phyloP scores from a whole-genome alignment of 1,140 invertebrate genomes.

The Helicorthomorpha holstii region DNA sequence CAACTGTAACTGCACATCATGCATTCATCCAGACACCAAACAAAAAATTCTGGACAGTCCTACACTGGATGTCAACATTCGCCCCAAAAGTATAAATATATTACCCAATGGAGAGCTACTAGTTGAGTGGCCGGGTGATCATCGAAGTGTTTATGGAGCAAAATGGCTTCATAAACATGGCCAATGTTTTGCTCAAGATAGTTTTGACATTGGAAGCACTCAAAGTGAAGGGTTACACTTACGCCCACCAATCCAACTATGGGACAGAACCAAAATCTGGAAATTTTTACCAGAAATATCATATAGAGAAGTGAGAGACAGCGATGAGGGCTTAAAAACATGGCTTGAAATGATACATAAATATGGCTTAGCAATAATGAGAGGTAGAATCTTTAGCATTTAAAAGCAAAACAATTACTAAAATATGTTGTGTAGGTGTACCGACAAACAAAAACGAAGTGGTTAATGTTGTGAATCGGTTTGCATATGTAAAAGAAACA shows the following conservation, averaged over 20 bases:
- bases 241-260: conserved; percentile 17
- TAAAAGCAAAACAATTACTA: not conserved
- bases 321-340: conserved; percentile 18
- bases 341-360: conserved; percentile 25
- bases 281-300: conserved; percentile 21
- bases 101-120: conserved; percentile 17
- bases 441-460: conserved; percentile 15
- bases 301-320: conserved; percentile 22
- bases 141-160: conserved; percentile 5
- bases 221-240: conserved; percentile 9
- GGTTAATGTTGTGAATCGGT: conserved; percentile 21
- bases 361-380: conserved; percentile 22
- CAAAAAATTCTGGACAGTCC: conserved; percentile 24
- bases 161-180: conserved; percentile 22
- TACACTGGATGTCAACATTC: conserved; percentile 18
- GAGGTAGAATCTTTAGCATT: conserved; percentile 8
- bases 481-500: conserved; percentile 25
- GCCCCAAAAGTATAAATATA: conserved; percentile 18
- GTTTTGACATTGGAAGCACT: conserved; percentile 15
- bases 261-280: conserved; percentile 22
- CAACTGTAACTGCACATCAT: conserved; percentile 21
- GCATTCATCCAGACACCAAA: conserved; percentile 21
- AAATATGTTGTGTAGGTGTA: conserved; percentile 10
- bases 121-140: conserved; percentile 17
- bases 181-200: conserved; percentile 23